Evolutionary conservation across 2,888 invertebrate species (phyloP).

Genomic region (Eupithecia insigniata): DNA sequence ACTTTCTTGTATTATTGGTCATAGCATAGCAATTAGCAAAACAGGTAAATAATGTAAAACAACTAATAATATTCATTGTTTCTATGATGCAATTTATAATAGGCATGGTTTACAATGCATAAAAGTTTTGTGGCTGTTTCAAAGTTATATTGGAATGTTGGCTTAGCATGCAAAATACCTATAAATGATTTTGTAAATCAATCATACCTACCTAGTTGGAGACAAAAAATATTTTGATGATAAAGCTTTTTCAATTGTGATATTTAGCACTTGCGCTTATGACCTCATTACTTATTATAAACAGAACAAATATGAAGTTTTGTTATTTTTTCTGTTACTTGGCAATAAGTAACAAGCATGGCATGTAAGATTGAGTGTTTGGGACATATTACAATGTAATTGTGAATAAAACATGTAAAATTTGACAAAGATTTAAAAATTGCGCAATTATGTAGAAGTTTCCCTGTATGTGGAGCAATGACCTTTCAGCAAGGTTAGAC

Average conservation of each 20-base stretch:
- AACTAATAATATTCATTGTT: slow-evolving; percentile 8
- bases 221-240: background rate
- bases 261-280: background rate
- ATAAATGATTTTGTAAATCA: background rate
- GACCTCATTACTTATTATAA: background rate
- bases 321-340: background rate
- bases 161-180: background rate
- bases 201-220: background rate
- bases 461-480: slow-evolving; percentile 39
- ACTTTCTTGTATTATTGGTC: slow-evolving; percentile 25
- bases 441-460: slow-evolving; percentile 16
- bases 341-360: background rate
- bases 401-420: background rate
- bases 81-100: slow-evolving; percentile 13
- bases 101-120: background rate
- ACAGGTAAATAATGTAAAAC: slow-evolving; percentile 8
- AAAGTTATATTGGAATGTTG: background rate
- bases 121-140: background rate
- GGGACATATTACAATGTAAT: background rate
- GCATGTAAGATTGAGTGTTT: background rate
- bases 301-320: background rate
- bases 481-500: slow-evolving; percentile 42
- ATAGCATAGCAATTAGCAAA: slow-evolving; percentile 33
- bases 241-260: background rate
- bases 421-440: slow-evolving; percentile 10